phyloP scores from a whole-genome alignment of 92 coral and sea anemone genomes.

The Diadumene lineata region DNA sequence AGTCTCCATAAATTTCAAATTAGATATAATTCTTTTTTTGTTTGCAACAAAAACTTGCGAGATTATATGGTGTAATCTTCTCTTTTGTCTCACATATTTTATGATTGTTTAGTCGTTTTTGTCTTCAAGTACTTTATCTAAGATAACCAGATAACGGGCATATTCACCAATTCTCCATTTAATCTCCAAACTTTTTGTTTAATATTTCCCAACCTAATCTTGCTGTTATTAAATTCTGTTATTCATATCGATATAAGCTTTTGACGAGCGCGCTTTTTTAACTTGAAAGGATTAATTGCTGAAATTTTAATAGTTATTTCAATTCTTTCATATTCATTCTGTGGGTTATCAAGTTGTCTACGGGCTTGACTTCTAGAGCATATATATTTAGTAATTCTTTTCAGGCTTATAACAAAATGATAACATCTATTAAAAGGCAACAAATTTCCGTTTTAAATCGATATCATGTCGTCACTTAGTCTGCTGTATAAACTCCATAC shows the following conservation, averaged over 20 bases:
- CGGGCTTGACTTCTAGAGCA: not conserved
- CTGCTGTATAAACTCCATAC: not conserved
- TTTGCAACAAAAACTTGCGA: not conserved
- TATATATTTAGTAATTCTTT: constrained; percentile 5
- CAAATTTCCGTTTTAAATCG: not conserved
- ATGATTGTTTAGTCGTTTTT: constrained; percentile 6
- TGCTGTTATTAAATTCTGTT: constrained; percentile 3
- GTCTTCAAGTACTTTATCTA: constrained; percentile 15
- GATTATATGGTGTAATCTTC: not conserved
- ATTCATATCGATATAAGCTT: not conserved
- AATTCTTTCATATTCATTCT: not conserved
- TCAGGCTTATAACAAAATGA: not conserved
- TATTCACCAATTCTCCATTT: not conserved
- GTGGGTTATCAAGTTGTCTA: too few species aligned
- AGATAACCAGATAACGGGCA: constrained; percentile 3
- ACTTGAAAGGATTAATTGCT: not conserved
- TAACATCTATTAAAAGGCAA: not conserved
- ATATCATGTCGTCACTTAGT: not conserved
- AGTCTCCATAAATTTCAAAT: not conserved
- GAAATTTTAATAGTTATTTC: constrained; percentile 4
- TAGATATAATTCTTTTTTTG: not conserved
- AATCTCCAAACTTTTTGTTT: not conserved
- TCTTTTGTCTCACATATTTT: not conserved
- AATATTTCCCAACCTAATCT: not conserved
- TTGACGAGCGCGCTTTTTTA: constrained; percentile 1